Evolutionary conservation across 2,113 vertebrate genomes (phyloP).

Genomic region (Poeciliopsis occidentalis): DNA sequence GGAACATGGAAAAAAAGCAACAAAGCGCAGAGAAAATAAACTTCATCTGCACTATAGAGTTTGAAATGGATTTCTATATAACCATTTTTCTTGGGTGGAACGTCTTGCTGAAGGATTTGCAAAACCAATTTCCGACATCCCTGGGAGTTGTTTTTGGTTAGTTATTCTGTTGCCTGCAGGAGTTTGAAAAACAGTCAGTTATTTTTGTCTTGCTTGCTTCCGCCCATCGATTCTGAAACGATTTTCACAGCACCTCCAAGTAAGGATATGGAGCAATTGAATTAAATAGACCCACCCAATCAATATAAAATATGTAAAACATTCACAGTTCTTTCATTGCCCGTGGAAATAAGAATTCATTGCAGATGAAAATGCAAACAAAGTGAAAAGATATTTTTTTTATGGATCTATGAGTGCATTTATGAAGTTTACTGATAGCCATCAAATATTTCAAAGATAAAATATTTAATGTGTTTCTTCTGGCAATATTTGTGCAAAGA

Average conservation of each 20-base stretch:
- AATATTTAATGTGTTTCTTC: slow-evolving; percentile 68
- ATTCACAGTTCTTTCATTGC: slow-evolving; percentile 64
- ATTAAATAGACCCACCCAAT: slow-evolving; percentile 77
- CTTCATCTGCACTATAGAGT: slow-evolving; percentile 46
- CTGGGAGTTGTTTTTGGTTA: slow-evolving; percentile 77
- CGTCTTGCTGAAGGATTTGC: slow-evolving; percentile 62
- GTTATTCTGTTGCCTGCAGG: slow-evolving; percentile 78
- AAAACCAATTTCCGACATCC: slow-evolving; percentile 73
- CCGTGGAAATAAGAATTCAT: slow-evolving; percentile 67
- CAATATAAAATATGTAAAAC: slow-evolving; percentile 75
- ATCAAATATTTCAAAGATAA: slow-evolving; percentile 69
- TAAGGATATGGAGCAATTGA: slow-evolving; percentile 78
- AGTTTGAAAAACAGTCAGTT: slow-evolving; percentile 83
- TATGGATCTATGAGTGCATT: slow-evolving; percentile 61
- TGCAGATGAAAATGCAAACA: slow-evolving; percentile 67
- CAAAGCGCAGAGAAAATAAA: slow-evolving; percentile 43
- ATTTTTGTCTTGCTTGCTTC: slow-evolving; percentile 82
- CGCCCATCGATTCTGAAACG: slow-evolving; percentile 80
- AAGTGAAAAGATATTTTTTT: slow-evolving; percentile 63
- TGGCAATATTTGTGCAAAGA: slow-evolving; percentile 61
- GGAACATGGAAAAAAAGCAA: slow-evolving; percentile 22
- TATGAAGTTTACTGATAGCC: slow-evolving; percentile 66
- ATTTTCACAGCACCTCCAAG: slow-evolving; percentile 75
- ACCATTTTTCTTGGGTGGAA: slow-evolving; percentile 62
- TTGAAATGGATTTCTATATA: slow-evolving; percentile 68